These are phyloP conservation scores for Eurystomus glaucurus DNA, from an alignment of 2,797 vertebrate species.

Conservation along the genomic window DNA sequence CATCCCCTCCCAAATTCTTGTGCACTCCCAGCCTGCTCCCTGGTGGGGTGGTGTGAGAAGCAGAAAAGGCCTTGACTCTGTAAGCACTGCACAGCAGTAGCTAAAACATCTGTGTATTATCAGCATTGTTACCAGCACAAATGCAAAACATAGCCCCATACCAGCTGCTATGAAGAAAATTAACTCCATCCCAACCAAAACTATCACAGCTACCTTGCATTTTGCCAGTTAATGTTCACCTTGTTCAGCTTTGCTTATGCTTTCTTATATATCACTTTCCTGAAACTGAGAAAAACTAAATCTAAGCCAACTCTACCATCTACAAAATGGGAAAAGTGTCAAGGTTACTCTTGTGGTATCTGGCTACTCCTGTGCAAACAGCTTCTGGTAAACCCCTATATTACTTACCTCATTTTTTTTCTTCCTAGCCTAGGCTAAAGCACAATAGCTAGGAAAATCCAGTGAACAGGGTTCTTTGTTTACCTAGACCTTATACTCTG, in stretches of 20 bases:
- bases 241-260: background rate
- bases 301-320: background rate
- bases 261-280: background rate
- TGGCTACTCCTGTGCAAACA: background rate
- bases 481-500: background rate
- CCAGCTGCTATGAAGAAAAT: background rate
- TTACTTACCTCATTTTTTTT: background rate
- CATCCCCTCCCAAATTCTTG: background rate
- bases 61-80: background rate
- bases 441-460: background rate
- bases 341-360: background rate
- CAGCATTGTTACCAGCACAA: background rate
- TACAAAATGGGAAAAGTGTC: background rate
- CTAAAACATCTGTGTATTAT: background rate
- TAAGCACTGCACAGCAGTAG: background rate
- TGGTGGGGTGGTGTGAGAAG: background rate
- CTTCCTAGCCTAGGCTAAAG: background rate
- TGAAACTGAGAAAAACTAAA: background rate
- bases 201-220: background rate
- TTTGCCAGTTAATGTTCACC: background rate
- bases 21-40: background rate
- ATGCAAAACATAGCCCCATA: background rate
- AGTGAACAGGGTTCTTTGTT: background rate
- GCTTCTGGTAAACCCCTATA: background rate
- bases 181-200: background rate